phyloP scores from a whole-genome alignment of 2,888 invertebrate genomes.

The Oligia fasciuncula region DNA sequence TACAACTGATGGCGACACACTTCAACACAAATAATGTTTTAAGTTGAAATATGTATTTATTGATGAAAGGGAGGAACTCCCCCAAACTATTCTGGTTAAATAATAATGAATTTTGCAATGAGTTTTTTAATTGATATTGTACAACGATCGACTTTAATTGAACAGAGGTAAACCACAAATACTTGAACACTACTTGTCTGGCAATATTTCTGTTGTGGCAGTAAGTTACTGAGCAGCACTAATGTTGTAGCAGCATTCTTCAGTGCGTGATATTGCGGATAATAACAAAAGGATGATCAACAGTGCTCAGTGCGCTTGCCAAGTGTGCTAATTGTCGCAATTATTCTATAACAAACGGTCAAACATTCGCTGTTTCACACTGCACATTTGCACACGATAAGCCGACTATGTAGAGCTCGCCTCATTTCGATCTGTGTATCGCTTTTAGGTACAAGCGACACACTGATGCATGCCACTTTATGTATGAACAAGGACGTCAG shows the following conservation, averaged over 20 bases:
- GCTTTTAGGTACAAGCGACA: neutral
- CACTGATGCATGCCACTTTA: neutral
- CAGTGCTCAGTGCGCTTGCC: slow-evolving; percentile 11
- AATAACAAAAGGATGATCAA: slow-evolving; percentile 26
- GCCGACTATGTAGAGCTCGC: neutral
- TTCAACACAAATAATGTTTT: neutral
- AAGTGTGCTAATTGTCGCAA: slow-evolving; percentile 11
- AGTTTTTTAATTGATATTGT: neutral
- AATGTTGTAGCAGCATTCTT: neutral
- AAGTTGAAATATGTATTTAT: neutral
- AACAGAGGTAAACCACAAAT: neutral
- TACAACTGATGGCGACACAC: neutral
- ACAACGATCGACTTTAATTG: neutral
- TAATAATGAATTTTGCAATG: too few species aligned
- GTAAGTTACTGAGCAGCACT: neutral
- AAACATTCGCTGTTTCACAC: slow-evolving; percentile 7
- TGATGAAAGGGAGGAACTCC: neutral
- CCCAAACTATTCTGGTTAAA: neutral
- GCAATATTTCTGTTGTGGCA: neutral
- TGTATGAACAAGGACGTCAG: neutral
- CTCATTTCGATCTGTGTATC: neutral
- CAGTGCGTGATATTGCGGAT: neutral
- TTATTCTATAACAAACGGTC: slow-evolving; percentile 12
- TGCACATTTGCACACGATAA: neutral
- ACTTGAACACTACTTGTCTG: neutral